A percentile compares a stretch with the other conserved stretches of the same genome.
Evolutionary conservation across 2,797 vertebrate species (phyloP).

Genomic region (Hephaestus fuliginosus): DNA sequence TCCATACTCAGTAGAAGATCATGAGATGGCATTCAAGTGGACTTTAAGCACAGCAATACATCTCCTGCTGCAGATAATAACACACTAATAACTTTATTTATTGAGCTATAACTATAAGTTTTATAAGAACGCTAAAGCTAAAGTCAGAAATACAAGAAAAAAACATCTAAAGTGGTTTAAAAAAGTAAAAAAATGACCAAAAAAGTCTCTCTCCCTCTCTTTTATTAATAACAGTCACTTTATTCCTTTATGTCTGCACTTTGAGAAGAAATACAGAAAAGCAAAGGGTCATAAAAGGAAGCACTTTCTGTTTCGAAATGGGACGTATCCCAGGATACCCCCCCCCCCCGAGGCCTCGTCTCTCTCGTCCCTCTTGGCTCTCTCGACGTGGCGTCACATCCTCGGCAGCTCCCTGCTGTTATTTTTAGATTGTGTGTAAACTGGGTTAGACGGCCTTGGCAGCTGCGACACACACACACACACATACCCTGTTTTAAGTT

Average conservation of each 20-base stretch:
- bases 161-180: neutral
- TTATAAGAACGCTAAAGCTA: no score
- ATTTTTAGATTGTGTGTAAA: conserved; percentile 64
- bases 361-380: neutral
- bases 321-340: conserved; percentile 64
- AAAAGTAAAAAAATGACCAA: neutral
- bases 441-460: conserved; percentile 47
- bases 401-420: conserved; percentile 24
- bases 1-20: neutral
- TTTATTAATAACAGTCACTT: no score
- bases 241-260: rapidly evolving
- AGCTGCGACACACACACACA: conserved; percentile 16
- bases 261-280: rapidly evolving
- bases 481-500: conserved; percentile 9
- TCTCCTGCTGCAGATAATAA: neutral
- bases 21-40: no score
- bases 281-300: neutral
- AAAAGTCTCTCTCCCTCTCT: neutral
- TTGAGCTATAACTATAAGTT: neutral
- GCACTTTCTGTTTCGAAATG: neutral
- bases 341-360: neutral
- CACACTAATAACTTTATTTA: neutral
- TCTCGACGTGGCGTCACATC: conserved; percentile 45
- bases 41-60: no score
- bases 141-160: no score